These are phyloP conservation scores for Pangasius sanitwongsei DNA, from an alignment of 2,797 vertebrate species.

Conservation along the genomic window DNA sequence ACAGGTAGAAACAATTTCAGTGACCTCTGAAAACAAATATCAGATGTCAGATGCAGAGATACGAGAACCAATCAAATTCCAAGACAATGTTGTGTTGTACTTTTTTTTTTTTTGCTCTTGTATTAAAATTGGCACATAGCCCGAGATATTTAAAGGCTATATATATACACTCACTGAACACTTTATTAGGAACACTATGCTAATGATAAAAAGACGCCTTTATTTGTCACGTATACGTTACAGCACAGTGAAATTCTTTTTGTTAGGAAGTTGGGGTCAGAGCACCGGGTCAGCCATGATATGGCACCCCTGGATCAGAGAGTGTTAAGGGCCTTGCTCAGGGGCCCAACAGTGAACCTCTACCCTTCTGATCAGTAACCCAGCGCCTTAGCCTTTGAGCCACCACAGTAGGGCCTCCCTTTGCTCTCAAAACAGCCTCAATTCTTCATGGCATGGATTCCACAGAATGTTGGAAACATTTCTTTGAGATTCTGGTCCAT, in stretches of 20 bases:
- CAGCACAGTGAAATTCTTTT: neutral
- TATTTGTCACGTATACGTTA: neutral
- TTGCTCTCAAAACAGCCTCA: neutral
- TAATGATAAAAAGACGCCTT: neutral
- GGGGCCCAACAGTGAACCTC: neutral
- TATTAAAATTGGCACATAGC: neutral
- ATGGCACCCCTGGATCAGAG: neutral
- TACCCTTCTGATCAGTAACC: neutral
- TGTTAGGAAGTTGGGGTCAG: neutral
- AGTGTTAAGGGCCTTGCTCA: neutral
- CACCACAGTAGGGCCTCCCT: neutral
- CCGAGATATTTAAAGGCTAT: neutral
- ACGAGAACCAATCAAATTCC: neutral
- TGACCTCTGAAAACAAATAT: neutral
- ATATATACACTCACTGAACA: neutral
- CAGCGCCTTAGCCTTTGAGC: neutral
- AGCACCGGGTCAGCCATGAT: neutral
- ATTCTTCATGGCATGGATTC: neutral
- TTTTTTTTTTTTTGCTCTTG: neutral
- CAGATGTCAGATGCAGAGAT: neutral
- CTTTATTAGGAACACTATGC: neutral
- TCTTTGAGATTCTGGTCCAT: neutral
- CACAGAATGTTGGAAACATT: neutral
- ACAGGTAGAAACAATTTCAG: slow-evolving; percentile 68
- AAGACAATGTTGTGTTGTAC: neutral